Evolutionary conservation across 2,797 vertebrate species (phyloP).

Genomic region (Leptodactylus fallax): DNA sequence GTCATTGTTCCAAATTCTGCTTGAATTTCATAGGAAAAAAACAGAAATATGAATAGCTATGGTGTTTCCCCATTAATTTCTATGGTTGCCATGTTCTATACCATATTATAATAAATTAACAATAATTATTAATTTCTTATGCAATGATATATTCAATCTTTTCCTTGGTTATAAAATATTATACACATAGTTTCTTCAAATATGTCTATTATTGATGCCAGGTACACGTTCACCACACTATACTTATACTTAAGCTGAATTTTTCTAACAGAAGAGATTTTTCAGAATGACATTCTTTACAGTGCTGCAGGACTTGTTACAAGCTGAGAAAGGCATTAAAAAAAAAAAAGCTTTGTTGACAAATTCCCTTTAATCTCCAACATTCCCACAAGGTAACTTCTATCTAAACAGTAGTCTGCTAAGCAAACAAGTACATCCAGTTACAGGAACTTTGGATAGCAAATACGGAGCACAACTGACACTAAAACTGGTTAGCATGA

Average conservation of each 20-base stretch:
- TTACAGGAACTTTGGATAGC: conserved; percentile 36
- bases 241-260: too few relatives aligned
- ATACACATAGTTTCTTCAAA: not conserved
- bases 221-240: too few relatives aligned
- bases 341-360: not conserved
- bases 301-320: too few relatives aligned
- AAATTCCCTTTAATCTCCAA: conserved; percentile 42
- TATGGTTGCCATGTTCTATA: too few relatives aligned
- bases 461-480: conserved; percentile 40
- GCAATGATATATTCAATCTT: not conserved
- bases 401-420: conserved; percentile 36
- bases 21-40: too few relatives aligned
- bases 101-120: too few relatives aligned
- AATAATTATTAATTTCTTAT: not conserved
- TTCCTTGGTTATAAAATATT: not conserved
- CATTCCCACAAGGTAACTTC: conserved; percentile 18
- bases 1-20: too few relatives aligned
- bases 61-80: too few relatives aligned
- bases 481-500: conserved; percentile 15
- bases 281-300: too few relatives aligned
- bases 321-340: not conserved
- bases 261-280: too few relatives aligned
- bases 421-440: conserved; percentile 40
- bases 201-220: not conserved
- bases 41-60: too few relatives aligned